Evolutionary conservation across 1,140 invertebrate genomes (phyloP), one percentile per base, ranked within the genome.

Genomic region (Galendromus occidentalis): DNA sequence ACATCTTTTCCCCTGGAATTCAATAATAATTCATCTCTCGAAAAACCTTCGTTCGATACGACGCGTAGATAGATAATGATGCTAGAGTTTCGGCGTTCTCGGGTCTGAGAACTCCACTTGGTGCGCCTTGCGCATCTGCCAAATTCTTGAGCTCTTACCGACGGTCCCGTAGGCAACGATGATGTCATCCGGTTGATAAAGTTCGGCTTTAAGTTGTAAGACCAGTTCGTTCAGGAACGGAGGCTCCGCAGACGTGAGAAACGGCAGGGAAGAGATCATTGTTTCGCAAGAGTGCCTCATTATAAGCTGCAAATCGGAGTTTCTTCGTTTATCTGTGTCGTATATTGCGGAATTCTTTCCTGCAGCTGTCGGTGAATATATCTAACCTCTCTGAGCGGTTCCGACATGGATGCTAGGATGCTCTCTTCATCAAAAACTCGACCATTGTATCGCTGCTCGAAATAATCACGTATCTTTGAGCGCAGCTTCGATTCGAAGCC

Each of bases 191-290:
- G 51, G 51, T 25, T 59, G 51, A 59, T 59, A 59, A 14, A 59
- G 22, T 25, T 59, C 51, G 9, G 33, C 17, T 59, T 59, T 59
- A 25, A 59, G 51, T 29, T 22, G 51, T 14, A 33, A 17, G 20
- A 59, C 51, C 25, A 59, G 51, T 25, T 59, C 51, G 51, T 59
- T 59, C 25, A 59, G 20, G 51, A 59, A 59, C 2, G 51, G 51
- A 20, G 51, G 51, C 51, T 59, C 51, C 22, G 51, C 51, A 17
- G 51, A 59, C 1, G 14, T 18, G 14, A 59, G 51, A 22, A 59
- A 59, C 20, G 51, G 51, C 9, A 59, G 25, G 2, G 51, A 59
- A 4, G 51, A 59, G 22, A 59, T 59, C 51, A 59, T 59, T 22
- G 51, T 9, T 2, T 59, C 25, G 33, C 51, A 59, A 25, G 25